phyloP scores from a whole-genome alignment of 2,797 vertebrate species.

The Oryzias sinensis region DNA sequence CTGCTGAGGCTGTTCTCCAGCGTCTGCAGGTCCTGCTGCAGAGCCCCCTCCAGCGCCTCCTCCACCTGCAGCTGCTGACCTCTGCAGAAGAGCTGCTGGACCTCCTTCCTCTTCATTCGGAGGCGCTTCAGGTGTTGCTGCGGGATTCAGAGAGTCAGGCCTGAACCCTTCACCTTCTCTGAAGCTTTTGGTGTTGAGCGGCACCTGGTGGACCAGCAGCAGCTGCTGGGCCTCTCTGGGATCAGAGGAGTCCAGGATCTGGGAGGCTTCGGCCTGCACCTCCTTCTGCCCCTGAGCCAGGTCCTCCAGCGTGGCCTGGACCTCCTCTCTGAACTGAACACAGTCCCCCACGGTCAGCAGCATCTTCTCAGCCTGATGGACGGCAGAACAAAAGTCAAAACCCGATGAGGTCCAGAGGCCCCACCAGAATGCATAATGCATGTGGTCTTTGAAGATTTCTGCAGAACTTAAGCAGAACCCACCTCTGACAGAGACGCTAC shows the following conservation, averaged over 20 bases:
- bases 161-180: too few relatives aligned
- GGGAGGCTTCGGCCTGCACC: conserved; percentile 82
- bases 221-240: conserved; percentile 91
- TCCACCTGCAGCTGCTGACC: conserved; percentile 83
- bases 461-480: not conserved
- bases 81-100: conserved; percentile 86
- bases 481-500: conserved; percentile 86
- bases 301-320: conserved; percentile 84
- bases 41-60: conserved; percentile 78
- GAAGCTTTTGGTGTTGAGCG: not conserved
- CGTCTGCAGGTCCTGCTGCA: conserved; percentile 78
- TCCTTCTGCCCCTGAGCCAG: conserved; percentile 87
- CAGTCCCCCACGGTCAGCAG: conserved; percentile 87
- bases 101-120: conserved; percentile 84
- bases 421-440: too few relatives aligned
- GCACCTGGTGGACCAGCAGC: conserved; percentile 89
- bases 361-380: conserved; percentile 86
- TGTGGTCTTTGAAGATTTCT: not conserved
- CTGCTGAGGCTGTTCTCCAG: conserved; percentile 84
- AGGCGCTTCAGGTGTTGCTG: conserved; percentile 90
- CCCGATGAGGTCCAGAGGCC: too few relatives aligned
- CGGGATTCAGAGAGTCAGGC: too few relatives aligned
- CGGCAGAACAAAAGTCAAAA: not conserved
- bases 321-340: conserved; percentile 89
- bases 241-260: conserved; percentile 86